Evolutionary conservation across 2,888 invertebrate genomes (phyloP).

Genomic region (Leuctra nigra): DNA sequence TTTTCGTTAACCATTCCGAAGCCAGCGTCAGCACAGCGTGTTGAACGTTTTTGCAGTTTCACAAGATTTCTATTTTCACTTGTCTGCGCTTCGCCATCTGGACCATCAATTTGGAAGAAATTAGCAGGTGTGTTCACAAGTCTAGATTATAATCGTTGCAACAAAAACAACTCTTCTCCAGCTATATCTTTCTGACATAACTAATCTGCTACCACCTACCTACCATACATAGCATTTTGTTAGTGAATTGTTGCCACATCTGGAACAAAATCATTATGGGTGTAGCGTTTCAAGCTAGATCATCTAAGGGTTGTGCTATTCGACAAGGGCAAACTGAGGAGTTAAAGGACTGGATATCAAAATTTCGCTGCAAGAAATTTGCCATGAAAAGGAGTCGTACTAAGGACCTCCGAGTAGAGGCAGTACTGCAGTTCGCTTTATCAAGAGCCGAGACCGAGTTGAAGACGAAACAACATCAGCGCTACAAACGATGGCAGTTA

Average conservation of each 20-base stretch:
- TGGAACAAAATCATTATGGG: neutral
- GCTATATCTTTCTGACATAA: no score
- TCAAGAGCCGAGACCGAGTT: slow-evolving; percentile 54
- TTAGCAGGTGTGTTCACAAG: no score
- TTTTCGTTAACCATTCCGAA: no score
- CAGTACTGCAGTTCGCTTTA: slow-evolving; percentile 54
- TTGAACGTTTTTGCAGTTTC: no score
- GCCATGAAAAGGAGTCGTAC: slow-evolving; percentile 41
- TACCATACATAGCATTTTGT: no score
- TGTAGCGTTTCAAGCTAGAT: slow-evolving; percentile 1
- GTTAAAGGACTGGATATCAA: slow-evolving; percentile 28
- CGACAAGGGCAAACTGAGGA: slow-evolving; percentile 25
- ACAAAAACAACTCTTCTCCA: no score
- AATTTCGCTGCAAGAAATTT: slow-evolving; percentile 28
- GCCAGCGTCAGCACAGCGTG: no score
- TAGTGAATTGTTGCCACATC: neutral
- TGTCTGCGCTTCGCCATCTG: no score
- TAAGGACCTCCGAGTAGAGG: slow-evolving; percentile 56
- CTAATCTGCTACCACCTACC: no score
- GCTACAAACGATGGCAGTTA: slow-evolving; percentile 52
- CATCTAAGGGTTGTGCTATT: neutral
- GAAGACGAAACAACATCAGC: slow-evolving; percentile 53
- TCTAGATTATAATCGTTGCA: no score
- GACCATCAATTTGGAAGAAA: no score
- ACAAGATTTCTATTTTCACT: no score